Percentiles rank a stretch among this genome's conserved stretches.
Evolutionary conservation across 2,888 invertebrate species (phyloP).

Genomic region (Dynastes grantii): DNA sequence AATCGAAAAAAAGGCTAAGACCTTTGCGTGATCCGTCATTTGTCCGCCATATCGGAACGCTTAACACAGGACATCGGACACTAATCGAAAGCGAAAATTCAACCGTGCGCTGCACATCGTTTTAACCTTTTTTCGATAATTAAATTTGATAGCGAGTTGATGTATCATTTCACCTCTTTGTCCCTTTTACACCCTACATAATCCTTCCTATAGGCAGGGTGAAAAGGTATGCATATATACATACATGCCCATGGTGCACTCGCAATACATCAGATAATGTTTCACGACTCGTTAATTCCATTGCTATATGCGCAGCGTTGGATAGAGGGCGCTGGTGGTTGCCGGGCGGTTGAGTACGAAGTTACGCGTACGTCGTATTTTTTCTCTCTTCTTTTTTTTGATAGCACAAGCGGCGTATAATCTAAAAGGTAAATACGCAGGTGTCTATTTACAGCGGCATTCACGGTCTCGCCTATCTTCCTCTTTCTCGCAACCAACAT

Average conservation of each 20-base stretch:
- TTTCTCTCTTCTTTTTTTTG: background rate
- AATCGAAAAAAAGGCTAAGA: no score
- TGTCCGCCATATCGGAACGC: no score
- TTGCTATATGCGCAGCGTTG: background rate
- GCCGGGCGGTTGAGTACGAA: background rate
- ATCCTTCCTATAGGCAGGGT: no score
- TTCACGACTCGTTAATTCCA: constrained; percentile 33
- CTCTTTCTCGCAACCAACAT: background rate
- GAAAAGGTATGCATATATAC: background rate
- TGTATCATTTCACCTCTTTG: constrained; percentile 4
- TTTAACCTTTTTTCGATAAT: constrained; percentile 31
- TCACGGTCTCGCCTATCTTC: background rate
- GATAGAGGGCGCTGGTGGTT: background rate
- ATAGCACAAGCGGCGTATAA: constrained; percentile 10
- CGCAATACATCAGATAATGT: constrained; percentile 31
- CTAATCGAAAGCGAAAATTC: constrained; percentile 18
- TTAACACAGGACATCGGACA: background rate
- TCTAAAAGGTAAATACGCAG: constrained; percentile 34
- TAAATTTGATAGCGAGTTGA: constrained; percentile 23
- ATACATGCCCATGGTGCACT: background rate
- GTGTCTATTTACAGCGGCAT: constrained; percentile 33
- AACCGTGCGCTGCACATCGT: background rate
- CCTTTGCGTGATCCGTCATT: no score
- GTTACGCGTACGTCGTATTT: constrained; percentile 8
- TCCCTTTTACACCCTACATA: no score